Evolutionary conservation across 2,888 invertebrate species (phyloP).

Genomic region (Rhodophaea formosa): DNA sequence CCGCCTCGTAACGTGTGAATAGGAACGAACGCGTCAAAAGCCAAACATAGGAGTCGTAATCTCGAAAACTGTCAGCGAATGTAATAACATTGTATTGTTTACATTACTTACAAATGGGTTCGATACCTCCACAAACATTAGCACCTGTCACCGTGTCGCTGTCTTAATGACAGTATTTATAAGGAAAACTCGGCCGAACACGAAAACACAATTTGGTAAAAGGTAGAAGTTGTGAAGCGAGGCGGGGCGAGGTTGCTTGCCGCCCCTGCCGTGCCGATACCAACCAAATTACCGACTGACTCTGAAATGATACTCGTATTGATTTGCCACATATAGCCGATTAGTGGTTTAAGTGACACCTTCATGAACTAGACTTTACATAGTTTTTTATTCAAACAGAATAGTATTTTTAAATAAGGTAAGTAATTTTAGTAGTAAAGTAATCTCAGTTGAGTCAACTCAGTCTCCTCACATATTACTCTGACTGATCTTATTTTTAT

Average conservation of each 20-base stretch:
- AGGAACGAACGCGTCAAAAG: conserved; percentile 10
- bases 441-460: too few species aligned
- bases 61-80: conserved; percentile 41
- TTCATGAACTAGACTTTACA: neutral
- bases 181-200: conserved; percentile 78
- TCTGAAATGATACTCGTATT: conserved; percentile 32
- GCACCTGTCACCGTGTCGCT: conserved; percentile 71
- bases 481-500: too few species aligned
- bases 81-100: conserved; percentile 61
- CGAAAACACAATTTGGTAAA: conserved; percentile 80
- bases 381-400: neutral
- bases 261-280: conserved; percentile 44
- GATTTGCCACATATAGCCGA: conserved; percentile 1
- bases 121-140: conserved; percentile 70
- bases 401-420: too few species aligned
- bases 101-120: conserved; percentile 62
- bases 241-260: conserved; percentile 30
- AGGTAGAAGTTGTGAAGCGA: conserved; percentile 73
- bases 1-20: conserved; percentile 2
- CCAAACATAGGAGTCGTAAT: conserved; percentile 37
- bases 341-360: neutral
- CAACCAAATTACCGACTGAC: conserved; percentile 54
- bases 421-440: too few species aligned
- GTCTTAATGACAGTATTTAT: conserved; percentile 81
- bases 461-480: too few species aligned